Percentiles rank a stretch among this genome's conserved stretches.
Evolutionary conservation across 2,113 vertebrate species (phyloP).

Genomic region (Clarias gariepinus): DNA sequence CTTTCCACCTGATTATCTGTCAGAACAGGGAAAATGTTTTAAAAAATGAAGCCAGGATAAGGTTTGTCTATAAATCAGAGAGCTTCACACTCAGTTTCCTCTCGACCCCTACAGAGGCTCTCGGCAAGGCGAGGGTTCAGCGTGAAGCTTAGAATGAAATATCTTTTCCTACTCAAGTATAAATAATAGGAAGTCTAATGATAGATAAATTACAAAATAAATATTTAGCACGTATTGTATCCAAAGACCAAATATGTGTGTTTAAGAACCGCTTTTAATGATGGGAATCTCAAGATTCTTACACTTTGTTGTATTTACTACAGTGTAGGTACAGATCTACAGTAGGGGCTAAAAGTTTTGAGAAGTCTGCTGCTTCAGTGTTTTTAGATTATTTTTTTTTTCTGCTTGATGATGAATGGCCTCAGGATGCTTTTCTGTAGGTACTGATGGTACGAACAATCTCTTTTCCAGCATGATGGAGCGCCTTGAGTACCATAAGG

Average conservation of each 20-base stretch:
- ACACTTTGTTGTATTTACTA: background rate
- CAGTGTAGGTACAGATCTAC: too few relatives aligned
- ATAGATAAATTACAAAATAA: background rate
- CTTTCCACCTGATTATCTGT: conserved; percentile 31
- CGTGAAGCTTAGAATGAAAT: background rate
- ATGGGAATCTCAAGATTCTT: background rate
- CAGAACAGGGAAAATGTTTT: conserved; percentile 37
- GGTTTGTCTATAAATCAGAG: conserved; percentile 49
- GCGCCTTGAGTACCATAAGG: too few relatives aligned
- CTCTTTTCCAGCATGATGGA: too few relatives aligned
- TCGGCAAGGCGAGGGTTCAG: background rate
- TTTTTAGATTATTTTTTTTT: too few relatives aligned
- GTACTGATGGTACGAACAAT: too few relatives aligned
- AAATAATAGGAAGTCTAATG: background rate
- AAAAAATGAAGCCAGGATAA: conserved; percentile 61
- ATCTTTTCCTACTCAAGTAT: background rate
- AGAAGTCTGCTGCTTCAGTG: too few relatives aligned
- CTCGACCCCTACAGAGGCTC: conserved; percentile 39
- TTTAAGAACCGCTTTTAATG: background rate
- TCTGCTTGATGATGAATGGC: too few relatives aligned
- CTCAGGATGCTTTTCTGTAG: too few relatives aligned
- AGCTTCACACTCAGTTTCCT: conserved; percentile 54
- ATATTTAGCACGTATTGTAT: background rate
- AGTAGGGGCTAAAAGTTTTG: too few relatives aligned
- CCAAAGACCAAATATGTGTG: background rate